These are phyloP conservation scores for Campoplex capitator DNA, from an alignment of 2,888 invertebrate genomes.

Conservation along the genomic window DNA sequence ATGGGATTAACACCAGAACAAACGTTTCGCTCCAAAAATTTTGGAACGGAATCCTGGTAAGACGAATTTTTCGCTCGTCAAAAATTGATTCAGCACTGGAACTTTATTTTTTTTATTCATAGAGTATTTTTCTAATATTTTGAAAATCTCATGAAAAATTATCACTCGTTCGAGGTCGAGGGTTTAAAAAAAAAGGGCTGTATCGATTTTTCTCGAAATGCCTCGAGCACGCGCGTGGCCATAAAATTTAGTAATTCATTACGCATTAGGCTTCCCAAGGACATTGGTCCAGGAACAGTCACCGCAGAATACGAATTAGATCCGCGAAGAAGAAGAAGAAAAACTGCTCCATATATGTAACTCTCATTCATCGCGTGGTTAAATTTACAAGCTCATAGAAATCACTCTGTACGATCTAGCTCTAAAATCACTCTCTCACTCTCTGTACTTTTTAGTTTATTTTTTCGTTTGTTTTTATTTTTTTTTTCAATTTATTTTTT, in stretches of 20 bases:
- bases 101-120: not conserved
- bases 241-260: conserved; percentile 7
- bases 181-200: not conserved
- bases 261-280: conserved; percentile 28
- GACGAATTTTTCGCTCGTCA: not conserved
- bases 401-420: conserved; percentile 48
- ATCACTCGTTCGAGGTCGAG: not conserved
- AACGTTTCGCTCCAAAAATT: not conserved
- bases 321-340: conserved; percentile 8
- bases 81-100: not conserved
- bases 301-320: conserved; percentile 28
- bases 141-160: not conserved
- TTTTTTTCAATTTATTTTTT: not conserved
- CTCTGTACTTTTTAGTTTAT: conserved; percentile 41
- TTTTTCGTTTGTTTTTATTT: conserved; percentile 13
- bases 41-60: not conserved
- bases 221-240: conserved; percentile 13
- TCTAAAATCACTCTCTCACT: conserved; percentile 58
- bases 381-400: conserved; percentile 31
- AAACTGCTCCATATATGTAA: conserved; percentile 7
- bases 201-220: conserved; percentile 8
- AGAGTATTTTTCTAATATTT: not conserved
- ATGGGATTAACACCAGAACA: not conserved
- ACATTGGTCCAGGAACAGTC: conserved; percentile 25
- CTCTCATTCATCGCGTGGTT: conserved; percentile 24